Base-by-base conservation (phyloP, 1,140 invertebrate species). In the Acromyrmex heyeri region DNA sequence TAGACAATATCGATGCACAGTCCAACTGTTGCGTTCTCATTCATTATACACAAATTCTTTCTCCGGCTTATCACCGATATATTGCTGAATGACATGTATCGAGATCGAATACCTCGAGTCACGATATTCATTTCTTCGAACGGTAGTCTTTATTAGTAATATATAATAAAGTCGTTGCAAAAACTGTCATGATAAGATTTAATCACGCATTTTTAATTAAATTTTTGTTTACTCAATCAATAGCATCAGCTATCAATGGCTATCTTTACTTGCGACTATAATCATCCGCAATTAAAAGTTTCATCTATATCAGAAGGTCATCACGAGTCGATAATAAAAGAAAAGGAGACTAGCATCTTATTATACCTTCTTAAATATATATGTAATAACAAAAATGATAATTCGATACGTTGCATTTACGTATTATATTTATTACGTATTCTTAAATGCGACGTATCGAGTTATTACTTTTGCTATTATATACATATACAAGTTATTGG, bases 21-120 rank as follows among this genome's bases (percentile, higher is more conserved):
- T 18, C 18, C 48, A 79, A 67, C 77, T 79, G 77, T 79, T 79
- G 77, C 62, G n/a, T 48, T 65, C 21, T 24, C 48, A 67, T 79
- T 67, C 48, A 53, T 79, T 67, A 79, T 67, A 55, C 27, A 69
- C 12, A 34, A 61, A 3, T 77, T 77, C 34, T 61, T 44, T 44
- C 14, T 12, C 18, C 16, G 16, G 10, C 5, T 64, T 62, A 48
- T 3, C 18, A 44, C 8, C 48, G 30, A 16, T 16, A 8, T 44
- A 44, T 24, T 38, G 38, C 21, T 38, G 3, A 64, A 67, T n/a
- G 16, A 34, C 24, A 14, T 44, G 7, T 64, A 57, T n/a, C 27
- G 69, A 24, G 10, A 24, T 59, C 14, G 14, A 59, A 59, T 7
- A 59, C 3, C 3, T 50, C 2, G 0, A 73, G n/a, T 34, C 12